Evolutionary conservation across 1,140 invertebrate genomes (phyloP).

Genomic region (Olivierus martensii): DNA sequence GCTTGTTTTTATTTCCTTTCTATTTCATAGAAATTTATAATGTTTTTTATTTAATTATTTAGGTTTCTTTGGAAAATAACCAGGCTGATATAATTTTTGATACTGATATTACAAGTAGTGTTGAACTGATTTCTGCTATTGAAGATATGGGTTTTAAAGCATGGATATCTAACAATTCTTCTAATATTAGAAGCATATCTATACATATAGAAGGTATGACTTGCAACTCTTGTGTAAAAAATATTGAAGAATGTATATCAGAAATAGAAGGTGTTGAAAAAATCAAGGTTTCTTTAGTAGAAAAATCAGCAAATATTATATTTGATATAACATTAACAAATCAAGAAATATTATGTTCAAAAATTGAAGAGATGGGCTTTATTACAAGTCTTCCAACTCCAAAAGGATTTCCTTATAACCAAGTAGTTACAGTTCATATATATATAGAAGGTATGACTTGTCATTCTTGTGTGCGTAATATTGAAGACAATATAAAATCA

Average conservation of each 20-base stretch:
- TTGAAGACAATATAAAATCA: slow-evolving; percentile 23
- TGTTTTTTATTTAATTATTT: neutral
- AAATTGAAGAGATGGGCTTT: slow-evolving; percentile 20
- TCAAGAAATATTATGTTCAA: slow-evolving; percentile 6
- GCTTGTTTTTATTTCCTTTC: neutral
- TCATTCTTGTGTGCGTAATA: slow-evolving; percentile 31
- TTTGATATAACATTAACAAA: slow-evolving; percentile 7
- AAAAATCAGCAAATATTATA: slow-evolving; percentile 11
- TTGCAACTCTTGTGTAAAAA: slow-evolving; percentile 31
- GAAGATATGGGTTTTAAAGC: slow-evolving; percentile 18
- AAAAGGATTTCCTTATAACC: slow-evolving; percentile 1
- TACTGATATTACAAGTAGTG: slow-evolving; percentile 1
- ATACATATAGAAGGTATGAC: slow-evolving; percentile 41
- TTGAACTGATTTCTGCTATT: slow-evolving; percentile 12
- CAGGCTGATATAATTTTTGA: slow-evolving; percentile 11
- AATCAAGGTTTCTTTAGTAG: slow-evolving; percentile 14
- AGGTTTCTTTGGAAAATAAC: slow-evolving; percentile 16
- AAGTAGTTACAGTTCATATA: slow-evolving; percentile 18
- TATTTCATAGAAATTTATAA: neutral
- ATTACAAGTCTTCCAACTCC: slow-evolving; percentile 10
- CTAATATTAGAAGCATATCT: slow-evolving; percentile 6
- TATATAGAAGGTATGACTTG: slow-evolving; percentile 40
- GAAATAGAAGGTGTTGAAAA: slow-evolving; percentile 21
- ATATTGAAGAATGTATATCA: slow-evolving; percentile 26
- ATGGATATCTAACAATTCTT: slow-evolving; percentile 1